Evolutionary conservation across 2,888 invertebrate species (phyloP), one percentile per base, ranked within the genome.

Genomic region (Choreutis nemorana): DNA sequence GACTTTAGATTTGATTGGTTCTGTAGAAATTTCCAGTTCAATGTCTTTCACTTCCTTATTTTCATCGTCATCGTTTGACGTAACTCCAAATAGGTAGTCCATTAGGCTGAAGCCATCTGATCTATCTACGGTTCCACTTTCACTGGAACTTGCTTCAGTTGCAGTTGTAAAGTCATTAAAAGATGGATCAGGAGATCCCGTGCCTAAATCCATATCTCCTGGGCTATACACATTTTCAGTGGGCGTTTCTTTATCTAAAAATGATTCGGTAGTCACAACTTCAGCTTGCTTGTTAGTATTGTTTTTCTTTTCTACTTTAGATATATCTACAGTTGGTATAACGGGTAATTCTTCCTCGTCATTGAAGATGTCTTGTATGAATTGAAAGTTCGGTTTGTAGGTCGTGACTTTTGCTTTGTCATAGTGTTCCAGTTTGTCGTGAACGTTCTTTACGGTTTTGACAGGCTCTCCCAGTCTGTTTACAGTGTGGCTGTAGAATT

Each of bases 401-500:
- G 73, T 77, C 21, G 75, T 72, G 12, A 60, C 58, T 53, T 44
- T 55, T 10, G 38, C 38, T 34, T 60, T 67, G 9, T 50, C 55
- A 31, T 42, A 30, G 33, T 41, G 49, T 30, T 53, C 46, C 5
- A 43, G 29, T 42, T 68, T 71, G 3, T 57, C 57, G 31, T 64
- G 54, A 4, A 43, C 35, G 11, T 42, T 45, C 38, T 59, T 60
- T 10, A 57, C 48, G 26, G 32, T 38, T 25, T 50, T 46, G 9
- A 66, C 39, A 4, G 52, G 39, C 40, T 65, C 55, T 24, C 65
- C 67, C 3, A 81, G 55, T 34, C 77, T 66, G 38, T 82, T 72
- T 3, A 81, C 86, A 15, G 89, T 81, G 48, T 86, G 87, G 2
- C 59, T 39, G 44, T 78, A 79, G 48, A 73, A 75, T 59, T 92